Evolutionary conservation across 2,797 vertebrate genomes (phyloP).

Genomic region (Pseudopleuronectes americanus): DNA sequence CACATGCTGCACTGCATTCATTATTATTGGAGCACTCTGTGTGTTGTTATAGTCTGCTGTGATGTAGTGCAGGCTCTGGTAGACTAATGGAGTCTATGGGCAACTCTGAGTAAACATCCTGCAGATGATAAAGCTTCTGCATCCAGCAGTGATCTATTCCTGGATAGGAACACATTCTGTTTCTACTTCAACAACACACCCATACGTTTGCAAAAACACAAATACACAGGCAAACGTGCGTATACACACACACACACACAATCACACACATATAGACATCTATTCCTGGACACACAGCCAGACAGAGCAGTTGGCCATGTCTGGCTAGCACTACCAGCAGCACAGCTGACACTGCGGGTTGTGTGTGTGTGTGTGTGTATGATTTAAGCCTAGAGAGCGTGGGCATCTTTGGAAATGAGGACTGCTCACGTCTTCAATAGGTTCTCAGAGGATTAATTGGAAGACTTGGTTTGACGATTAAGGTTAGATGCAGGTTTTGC

Average conservation of each 20-base stretch:
- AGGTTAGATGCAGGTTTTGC: slow-evolving; percentile 11
- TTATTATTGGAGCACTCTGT: slow-evolving; percentile 51
- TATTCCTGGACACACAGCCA: slow-evolving; percentile 57
- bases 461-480: slow-evolving; percentile 29
- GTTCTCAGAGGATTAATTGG: slow-evolving; percentile 1
- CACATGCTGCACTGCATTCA: slow-evolving; percentile 51
- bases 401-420: slow-evolving; percentile 13
- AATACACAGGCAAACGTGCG: slow-evolving; percentile 5
- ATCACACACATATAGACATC: slow-evolving; percentile 21
- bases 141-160: slow-evolving; percentile 71
- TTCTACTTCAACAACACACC: slow-evolving; percentile 56
- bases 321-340: slow-evolving; percentile 41
- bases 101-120: slow-evolving; percentile 70
- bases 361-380: slow-evolving; percentile 14
- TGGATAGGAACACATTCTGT: slow-evolving; percentile 56
- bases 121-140: slow-evolving; percentile 72
- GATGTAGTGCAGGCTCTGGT: slow-evolving; percentile 64
- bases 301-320: slow-evolving; percentile 48
- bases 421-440: slow-evolving; percentile 21
- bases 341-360: slow-evolving; percentile 55
- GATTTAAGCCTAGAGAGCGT: background rate
- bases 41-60: slow-evolving; percentile 60
- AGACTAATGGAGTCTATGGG: slow-evolving; percentile 71
- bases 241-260: slow-evolving; percentile 26
- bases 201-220: slow-evolving; percentile 29